phyloP scores from a whole-genome alignment of 2,113 vertebrate species.

The Cynocephalus volans region DNA sequence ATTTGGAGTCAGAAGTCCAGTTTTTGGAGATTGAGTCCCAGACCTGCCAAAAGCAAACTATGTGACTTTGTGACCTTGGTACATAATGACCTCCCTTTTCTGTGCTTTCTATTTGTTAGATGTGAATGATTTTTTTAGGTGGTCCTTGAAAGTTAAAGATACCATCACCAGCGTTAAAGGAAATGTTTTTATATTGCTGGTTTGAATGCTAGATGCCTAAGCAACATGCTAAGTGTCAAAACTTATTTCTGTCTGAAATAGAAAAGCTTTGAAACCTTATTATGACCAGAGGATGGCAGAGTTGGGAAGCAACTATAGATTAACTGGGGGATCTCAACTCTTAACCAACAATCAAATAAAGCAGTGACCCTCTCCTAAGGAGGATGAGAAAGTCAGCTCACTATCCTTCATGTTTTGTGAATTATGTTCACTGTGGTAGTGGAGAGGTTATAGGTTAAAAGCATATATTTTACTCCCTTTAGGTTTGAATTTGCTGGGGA shows the following conservation, averaged over 20 bases:
- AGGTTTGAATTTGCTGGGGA: background rate
- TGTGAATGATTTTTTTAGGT: background rate
- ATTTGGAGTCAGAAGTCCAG: background rate
- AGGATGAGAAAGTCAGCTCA: background rate
- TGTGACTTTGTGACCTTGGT: background rate
- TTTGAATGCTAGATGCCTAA: background rate
- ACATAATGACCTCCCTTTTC: background rate
- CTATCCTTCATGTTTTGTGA: background rate
- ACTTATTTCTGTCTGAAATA: background rate
- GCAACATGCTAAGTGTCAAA: background rate
- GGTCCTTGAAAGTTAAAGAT: background rate
- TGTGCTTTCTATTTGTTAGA: background rate
- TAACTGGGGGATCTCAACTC: background rate
- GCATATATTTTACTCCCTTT: background rate
- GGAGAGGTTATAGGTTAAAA: background rate
- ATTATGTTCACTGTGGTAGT: background rate
- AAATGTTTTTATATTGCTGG: background rate
- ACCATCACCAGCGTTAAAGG: background rate
- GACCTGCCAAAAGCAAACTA: background rate
- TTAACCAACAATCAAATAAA: background rate
- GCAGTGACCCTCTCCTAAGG: background rate
- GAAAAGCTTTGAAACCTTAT: background rate
- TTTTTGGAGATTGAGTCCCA: background rate
- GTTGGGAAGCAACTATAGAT: background rate
- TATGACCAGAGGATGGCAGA: conserved; percentile 6